A percentile compares a stretch with the other conserved stretches of the same genome.
Conservation (phyloP, 2,797 vertebrate species). For the Manis pentadactyla region DNA sequence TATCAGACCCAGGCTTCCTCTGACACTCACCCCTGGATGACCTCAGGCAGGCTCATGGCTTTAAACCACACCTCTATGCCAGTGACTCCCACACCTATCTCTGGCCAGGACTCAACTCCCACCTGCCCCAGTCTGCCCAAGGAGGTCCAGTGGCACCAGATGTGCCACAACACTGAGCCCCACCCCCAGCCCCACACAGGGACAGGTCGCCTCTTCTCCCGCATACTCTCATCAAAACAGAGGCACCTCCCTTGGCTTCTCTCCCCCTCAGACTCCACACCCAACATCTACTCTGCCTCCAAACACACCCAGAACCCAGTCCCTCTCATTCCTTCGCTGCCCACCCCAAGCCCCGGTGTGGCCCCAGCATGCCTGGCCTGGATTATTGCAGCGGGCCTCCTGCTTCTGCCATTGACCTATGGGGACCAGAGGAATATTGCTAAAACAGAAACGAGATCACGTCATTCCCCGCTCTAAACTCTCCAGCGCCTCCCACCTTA, state of each 20-base stretch:
- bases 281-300: background rate
- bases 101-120: background rate
- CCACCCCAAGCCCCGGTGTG: background rate
- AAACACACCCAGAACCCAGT: background rate
- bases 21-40: fast-evolving
- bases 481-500: background rate
- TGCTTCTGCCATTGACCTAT: background rate
- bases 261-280: background rate
- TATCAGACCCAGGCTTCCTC: background rate
- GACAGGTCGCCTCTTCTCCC: background rate
- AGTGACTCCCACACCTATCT: background rate
- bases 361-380: background rate
- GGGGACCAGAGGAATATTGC: background rate
- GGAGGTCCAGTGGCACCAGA: fast-evolving
- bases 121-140: background rate
- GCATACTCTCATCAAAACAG: background rate
- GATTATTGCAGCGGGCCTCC: background rate
- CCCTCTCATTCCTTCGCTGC: fast-evolving
- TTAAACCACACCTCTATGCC: background rate
- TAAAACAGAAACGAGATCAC: background rate
- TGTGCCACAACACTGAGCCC: no score
- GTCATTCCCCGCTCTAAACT: background rate
- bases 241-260: background rate
- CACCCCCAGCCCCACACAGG: fast-evolving
- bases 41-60: background rate